Conservation (phyloP, 1,140 invertebrate species). For the Neuroterus valhalla region DNA sequence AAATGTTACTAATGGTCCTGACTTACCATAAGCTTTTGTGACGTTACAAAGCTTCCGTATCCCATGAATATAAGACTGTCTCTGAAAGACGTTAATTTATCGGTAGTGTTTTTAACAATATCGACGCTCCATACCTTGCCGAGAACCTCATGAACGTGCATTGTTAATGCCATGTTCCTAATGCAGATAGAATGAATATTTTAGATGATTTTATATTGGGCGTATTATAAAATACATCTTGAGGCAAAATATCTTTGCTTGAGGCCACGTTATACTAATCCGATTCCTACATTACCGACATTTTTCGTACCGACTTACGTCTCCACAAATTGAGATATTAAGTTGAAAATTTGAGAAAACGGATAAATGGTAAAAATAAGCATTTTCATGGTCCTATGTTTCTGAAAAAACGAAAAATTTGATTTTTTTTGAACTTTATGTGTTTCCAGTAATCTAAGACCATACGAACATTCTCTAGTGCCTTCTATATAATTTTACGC, state of each 20-base stretch:
- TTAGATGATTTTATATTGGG: not conserved
- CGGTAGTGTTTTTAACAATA: conserved; percentile 34
- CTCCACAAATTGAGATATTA: too few species aligned
- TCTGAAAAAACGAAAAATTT: too few species aligned
- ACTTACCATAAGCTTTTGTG: conserved; percentile 53
- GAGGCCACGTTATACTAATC: too few species aligned
- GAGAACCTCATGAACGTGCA: conserved; percentile 37
- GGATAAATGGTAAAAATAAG: too few species aligned
- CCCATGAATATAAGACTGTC: conserved; percentile 64
- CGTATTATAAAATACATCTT: not conserved
- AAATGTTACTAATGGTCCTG: not conserved
- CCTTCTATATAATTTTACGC: too few species aligned
- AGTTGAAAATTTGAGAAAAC: too few species aligned
- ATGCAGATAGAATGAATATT: not conserved
- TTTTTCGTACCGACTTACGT: too few species aligned
- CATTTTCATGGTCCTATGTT: too few species aligned
- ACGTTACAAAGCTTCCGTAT: conserved; percentile 42
- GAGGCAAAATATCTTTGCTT: not conserved
- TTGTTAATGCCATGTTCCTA: conserved; percentile 11
- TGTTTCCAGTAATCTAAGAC: too few species aligned
- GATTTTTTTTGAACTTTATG: too few species aligned
- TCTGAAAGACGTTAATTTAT: conserved; percentile 67
- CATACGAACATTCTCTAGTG: too few species aligned
- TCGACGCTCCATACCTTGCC: conserved; percentile 46
- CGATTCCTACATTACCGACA: too few species aligned